Evolutionary conservation across 2,113 vertebrate species (phyloP), one percentile per base, ranked within the genome.

Genomic region (Elephantulus edwardii): DNA sequence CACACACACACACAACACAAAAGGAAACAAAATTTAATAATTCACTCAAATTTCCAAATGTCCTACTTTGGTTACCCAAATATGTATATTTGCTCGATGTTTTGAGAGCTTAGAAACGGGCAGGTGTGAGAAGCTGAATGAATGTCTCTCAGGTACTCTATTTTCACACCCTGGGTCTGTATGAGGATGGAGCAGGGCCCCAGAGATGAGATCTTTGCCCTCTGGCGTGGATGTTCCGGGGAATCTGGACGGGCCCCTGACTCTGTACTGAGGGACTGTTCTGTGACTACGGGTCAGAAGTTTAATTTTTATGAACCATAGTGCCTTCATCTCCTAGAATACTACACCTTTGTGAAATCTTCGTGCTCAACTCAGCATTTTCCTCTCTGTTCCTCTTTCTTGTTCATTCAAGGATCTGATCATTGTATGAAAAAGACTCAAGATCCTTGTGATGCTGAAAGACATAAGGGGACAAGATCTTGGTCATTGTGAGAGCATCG

Each of bases 361-460:
- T 77, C 33, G n/a, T 79, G 50, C 33, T 44, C 33, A 48, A 26
- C 54, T 76, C 28, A 66, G 5, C 66, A 40, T 19, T 79, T 89
- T 81, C 89, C 16, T 70, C 24, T 78, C 54, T 90, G 48, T 89
- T 89, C 35, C 26, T 81, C 33, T 80, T 89, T 66, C 22, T 88
- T 11, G 75, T n/a, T 85, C 46, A 83, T 83, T 88, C 58, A 40
- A 82, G 79, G 79, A 86, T 88, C 52, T 86, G 42, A 54, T 84
- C 17, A 5, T 70, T 86, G 60, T 91, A 48, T 89, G 62, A 46
- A 54, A 60, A 86, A 78, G 88, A 44, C 40, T 56, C 75, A 64
- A 11, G 38, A 24, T n/a, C n/a, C n/a, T n/a, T n/a, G n/a, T n/a
- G n/a, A n/a, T n/a, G n/a, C n/a, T n/a, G n/a, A n/a, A n/a, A n/a